A percentile compares a stretch with the other conserved stretches of the same genome.
Evolutionary conservation across 2,888 invertebrate genomes (phyloP).

Genomic region (Trichopria drosophilae): DNA sequence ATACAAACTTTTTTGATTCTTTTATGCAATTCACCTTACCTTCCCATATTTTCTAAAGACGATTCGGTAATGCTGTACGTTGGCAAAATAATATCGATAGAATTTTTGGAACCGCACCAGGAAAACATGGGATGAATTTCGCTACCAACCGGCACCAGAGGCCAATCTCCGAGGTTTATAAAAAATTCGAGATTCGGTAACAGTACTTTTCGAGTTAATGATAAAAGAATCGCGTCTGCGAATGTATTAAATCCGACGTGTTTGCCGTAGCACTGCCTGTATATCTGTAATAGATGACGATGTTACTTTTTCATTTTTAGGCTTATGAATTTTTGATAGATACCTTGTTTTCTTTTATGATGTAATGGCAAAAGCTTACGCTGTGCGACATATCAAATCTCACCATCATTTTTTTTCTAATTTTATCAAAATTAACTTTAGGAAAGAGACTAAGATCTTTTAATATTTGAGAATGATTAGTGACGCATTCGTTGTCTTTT

Average conservation of each 20-base stretch:
- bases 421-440: constrained; percentile 70
- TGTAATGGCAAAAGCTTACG: constrained; percentile 88
- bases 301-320: constrained; percentile 1
- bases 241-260: constrained; percentile 97
- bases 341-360: constrained; percentile 74
- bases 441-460: constrained; percentile 72
- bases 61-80: constrained; percentile 95
- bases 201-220: constrained; percentile 75
- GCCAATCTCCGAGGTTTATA: constrained; percentile 95
- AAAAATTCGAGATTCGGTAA: constrained; percentile 89
- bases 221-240: constrained; percentile 83
- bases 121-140: constrained; percentile 81
- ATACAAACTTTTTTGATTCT: not conserved
- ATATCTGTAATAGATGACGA: constrained; percentile 60
- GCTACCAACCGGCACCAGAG: constrained; percentile 67
- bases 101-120: constrained; percentile 91
- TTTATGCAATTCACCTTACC: constrained; percentile 61
- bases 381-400: constrained; percentile 78
- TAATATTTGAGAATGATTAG: constrained; percentile 70
- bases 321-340: constrained; percentile 8
- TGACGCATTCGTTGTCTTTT: constrained; percentile 67
- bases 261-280: constrained; percentile 88
- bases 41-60: constrained; percentile 89
- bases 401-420: constrained; percentile 67
- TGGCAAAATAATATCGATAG: constrained; percentile 88